Evolutionary conservation across 2,797 vertebrate species (phyloP).

Genomic region (Enteromius unitaeniatus): DNA sequence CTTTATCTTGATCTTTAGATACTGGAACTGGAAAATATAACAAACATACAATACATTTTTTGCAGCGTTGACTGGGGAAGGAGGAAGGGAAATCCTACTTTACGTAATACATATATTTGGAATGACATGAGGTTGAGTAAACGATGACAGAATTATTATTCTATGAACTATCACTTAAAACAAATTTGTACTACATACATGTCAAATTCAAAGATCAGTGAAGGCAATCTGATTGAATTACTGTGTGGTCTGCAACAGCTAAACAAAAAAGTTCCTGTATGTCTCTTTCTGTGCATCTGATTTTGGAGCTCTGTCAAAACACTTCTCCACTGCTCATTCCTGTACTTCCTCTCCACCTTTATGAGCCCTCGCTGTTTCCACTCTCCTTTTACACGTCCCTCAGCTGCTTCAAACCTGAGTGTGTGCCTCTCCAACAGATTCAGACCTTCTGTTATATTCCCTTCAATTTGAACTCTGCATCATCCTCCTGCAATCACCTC

Average conservation of each 20-base stretch:
- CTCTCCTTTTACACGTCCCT: constrained; percentile 39
- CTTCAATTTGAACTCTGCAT: constrained; percentile 53
- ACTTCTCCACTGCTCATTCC: neutral
- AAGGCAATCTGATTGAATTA: constrained; percentile 2
- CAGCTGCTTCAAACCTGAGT: constrained; percentile 9
- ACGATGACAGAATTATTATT: neutral
- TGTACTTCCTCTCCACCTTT: neutral
- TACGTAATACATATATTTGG: neutral
- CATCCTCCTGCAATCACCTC: constrained; percentile 2
- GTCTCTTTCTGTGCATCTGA: neutral
- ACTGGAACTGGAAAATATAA: neutral
- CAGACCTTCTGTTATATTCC: constrained; percentile 37
- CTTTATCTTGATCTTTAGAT: neutral
- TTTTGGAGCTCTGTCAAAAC: constrained; percentile 22
- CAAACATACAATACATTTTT: neutral
- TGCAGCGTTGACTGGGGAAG: neutral
- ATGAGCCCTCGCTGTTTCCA: constrained; percentile 32
- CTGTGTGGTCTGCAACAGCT: neutral
- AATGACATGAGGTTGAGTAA: neutral
- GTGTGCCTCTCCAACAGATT: constrained; percentile 42
- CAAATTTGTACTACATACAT: neutral
- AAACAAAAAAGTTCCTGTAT: neutral
- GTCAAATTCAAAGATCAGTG: neutral
- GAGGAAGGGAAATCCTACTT: neutral
- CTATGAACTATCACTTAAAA: neutral